Evolutionary conservation across 92 coral and sea anemone species (phyloP).

Genomic region (Paragorgia papillata): DNA sequence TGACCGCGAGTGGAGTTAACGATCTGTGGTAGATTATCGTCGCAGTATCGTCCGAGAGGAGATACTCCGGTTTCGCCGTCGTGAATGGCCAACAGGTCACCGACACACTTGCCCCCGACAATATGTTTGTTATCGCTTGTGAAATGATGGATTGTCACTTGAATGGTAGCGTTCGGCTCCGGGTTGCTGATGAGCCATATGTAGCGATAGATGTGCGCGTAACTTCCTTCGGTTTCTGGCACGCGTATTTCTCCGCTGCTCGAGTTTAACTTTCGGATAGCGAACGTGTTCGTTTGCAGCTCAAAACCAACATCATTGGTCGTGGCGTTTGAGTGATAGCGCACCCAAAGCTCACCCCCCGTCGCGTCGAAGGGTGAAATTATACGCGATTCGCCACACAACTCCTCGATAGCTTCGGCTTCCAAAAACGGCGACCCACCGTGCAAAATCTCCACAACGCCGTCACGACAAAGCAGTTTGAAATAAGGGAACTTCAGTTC

Average conservation of each 20-base stretch:
- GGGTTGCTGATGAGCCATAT: slow-evolving; percentile 73
- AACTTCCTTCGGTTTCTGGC: slow-evolving; percentile 67
- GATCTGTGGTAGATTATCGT: slow-evolving; percentile 41
- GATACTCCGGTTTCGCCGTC: slow-evolving; percentile 65
- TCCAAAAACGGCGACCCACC: slow-evolving; percentile 60
- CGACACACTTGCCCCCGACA: slow-evolving; percentile 58
- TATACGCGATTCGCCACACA: slow-evolving; percentile 64
- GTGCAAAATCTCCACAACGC: slow-evolving; percentile 65
- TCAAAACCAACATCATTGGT: slow-evolving; percentile 74
- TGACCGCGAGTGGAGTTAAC: neutral
- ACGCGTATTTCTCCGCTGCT: slow-evolving; percentile 55
- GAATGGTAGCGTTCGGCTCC: slow-evolving; percentile 63
- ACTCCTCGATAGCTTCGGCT: slow-evolving; percentile 60
- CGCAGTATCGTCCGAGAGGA: slow-evolving; percentile 72
- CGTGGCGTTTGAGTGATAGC: slow-evolving; percentile 75
- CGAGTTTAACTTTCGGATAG: slow-evolving; percentile 60
- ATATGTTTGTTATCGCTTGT: slow-evolving; percentile 67
- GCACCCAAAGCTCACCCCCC: slow-evolving; percentile 76
- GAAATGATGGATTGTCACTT: slow-evolving; percentile 65
- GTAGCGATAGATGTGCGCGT: slow-evolving; percentile 77
- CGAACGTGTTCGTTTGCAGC: slow-evolving; percentile 66
- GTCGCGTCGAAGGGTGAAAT: slow-evolving; percentile 62
- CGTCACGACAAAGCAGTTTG: slow-evolving; percentile 71
- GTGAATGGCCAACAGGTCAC: slow-evolving; percentile 68
- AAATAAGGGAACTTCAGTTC: slow-evolving; percentile 79